phyloP scores from a whole-genome alignment of 2,797 vertebrate species.

The Loris lydekkerianus region DNA sequence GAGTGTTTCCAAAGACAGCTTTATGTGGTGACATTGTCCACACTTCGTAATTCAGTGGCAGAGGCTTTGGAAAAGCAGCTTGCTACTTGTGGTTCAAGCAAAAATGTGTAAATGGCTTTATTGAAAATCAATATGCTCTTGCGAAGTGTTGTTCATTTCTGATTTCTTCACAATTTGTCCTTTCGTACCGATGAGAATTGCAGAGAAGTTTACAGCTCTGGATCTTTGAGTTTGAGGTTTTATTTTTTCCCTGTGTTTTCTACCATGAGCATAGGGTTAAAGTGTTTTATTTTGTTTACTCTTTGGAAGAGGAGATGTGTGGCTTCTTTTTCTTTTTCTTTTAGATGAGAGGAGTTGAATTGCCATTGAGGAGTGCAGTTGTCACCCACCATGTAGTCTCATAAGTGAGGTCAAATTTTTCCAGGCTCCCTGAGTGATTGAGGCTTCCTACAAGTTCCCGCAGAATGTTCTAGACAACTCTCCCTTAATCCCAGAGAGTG shows the following conservation, averaged over 20 bases:
- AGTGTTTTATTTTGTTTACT: slow-evolving; percentile 58
- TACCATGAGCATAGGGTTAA: background rate
- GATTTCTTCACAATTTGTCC: slow-evolving; percentile 72
- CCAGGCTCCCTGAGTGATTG: background rate
- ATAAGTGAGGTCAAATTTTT: slow-evolving; percentile 25
- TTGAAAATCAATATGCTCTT: slow-evolving; percentile 87
- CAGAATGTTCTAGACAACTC: background rate
- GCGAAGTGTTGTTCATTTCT: slow-evolving; percentile 82
- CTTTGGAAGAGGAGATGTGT: slow-evolving; percentile 27
- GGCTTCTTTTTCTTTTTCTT: background rate
- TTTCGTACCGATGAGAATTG: slow-evolving; percentile 48
- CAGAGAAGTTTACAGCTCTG: slow-evolving; percentile 53
- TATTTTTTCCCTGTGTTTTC: background rate
- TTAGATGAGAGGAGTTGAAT: background rate
- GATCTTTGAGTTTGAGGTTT: slow-evolving; percentile 58
- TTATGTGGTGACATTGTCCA: slow-evolving; percentile 70
- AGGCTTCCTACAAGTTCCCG: background rate
- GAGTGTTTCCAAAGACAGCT: slow-evolving; percentile 54
- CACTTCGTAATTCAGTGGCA: slow-evolving; percentile 81
- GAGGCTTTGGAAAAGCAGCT: slow-evolving; percentile 66
- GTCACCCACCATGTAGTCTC: background rate
- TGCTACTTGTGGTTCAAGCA: slow-evolving; percentile 74
- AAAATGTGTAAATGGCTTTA: slow-evolving; percentile 86
- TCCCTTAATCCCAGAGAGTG: background rate
- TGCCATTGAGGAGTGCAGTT: background rate